Evolutionary conservation across 2,797 vertebrate species (phyloP), one percentile per base, ranked within the genome.

Genomic region (Holocentrus rufus): DNA sequence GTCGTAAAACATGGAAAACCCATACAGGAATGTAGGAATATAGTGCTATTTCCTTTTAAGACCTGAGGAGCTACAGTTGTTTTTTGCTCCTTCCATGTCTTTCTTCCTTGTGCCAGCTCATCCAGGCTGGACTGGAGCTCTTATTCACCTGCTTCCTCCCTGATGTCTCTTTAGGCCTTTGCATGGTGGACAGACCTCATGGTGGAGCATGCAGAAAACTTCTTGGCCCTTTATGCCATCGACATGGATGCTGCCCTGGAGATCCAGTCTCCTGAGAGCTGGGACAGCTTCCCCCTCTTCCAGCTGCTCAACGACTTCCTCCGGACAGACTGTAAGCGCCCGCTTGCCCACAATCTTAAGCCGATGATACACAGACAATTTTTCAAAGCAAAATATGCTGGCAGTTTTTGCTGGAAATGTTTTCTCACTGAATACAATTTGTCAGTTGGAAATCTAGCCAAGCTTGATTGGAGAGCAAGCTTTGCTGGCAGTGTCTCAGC

Each of bases 141-240:
- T 10, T 60, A 42, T 78, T 91, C 65, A 87, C 59, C 78, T 59
- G 39, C 72, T 49, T 65, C 64, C 83, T 27, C 64, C 82, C 74
- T 74, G 77, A 64, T 91, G 84, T 88, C 81, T 91, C 77, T 90
- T 76, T 86, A 99, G 98, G 98, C 98, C 14, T 99, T 99, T 91
- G 97, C 98, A 15, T 99, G 98, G 98, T 99, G 98, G 98, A 98
- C 98, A 82, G 98, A 99, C 91, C 93, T 99, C 84, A 99, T 99
- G 98, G 96, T 98, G 88, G 98, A 99, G 85, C 98, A 99, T 0
- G 98, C 98, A 1, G 98, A 99, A 90, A 98, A 96, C 72, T 99
- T 99, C 93, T 92, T 99, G 79, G 97, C 97, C 3, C 95, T 99
- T 85, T 99, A 98, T 74, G 97, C 95, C 9, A 95, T 97, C 72